Evolutionary conservation across 1,140 invertebrate genomes (phyloP).

Genomic region (Pemphigus obesinymphae): DNA sequence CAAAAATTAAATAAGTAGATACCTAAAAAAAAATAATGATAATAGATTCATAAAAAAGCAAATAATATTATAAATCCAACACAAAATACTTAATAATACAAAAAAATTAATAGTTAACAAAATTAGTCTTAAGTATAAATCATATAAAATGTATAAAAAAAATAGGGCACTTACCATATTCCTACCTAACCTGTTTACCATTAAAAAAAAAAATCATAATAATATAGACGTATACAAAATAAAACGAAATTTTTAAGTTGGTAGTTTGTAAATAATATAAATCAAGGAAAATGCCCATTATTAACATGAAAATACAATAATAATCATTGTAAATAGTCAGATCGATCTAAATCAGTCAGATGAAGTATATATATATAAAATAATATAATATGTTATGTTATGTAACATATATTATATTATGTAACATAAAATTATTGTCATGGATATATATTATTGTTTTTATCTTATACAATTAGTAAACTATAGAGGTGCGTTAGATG

Average conservation of each 20-base stretch:
- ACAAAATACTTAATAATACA: slow-evolving; percentile 41
- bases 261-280: slow-evolving; percentile 30
- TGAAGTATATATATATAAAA: slow-evolving; percentile 20
- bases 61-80: slow-evolving; percentile 42
- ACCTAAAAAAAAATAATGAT: slow-evolving; percentile 38
- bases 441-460: neutral
- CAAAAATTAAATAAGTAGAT: slow-evolving; percentile 38
- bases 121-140: slow-evolving; percentile 41
- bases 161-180: slow-evolving; percentile 40
- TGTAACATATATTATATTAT: neutral
- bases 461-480: slow-evolving; percentile 13
- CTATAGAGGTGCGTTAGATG: neutral
- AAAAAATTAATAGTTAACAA: slow-evolving; percentile 42
- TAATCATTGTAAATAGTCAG: slow-evolving; percentile 37
- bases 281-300: slow-evolving; percentile 39
- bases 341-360: slow-evolving; percentile 40
- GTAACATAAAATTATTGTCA: slow-evolving; percentile 28
- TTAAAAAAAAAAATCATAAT: slow-evolving; percentile 28
- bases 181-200: slow-evolving; percentile 16
- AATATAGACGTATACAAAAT: slow-evolving; percentile 39
- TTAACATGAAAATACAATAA: slow-evolving; percentile 39
- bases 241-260: slow-evolving; percentile 23
- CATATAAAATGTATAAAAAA: slow-evolving; percentile 42
- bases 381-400: neutral
- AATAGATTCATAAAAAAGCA: slow-evolving; percentile 40